Conservation (phyloP, 2,113 vertebrate species). For the Neofelis nebulosa region DNA sequence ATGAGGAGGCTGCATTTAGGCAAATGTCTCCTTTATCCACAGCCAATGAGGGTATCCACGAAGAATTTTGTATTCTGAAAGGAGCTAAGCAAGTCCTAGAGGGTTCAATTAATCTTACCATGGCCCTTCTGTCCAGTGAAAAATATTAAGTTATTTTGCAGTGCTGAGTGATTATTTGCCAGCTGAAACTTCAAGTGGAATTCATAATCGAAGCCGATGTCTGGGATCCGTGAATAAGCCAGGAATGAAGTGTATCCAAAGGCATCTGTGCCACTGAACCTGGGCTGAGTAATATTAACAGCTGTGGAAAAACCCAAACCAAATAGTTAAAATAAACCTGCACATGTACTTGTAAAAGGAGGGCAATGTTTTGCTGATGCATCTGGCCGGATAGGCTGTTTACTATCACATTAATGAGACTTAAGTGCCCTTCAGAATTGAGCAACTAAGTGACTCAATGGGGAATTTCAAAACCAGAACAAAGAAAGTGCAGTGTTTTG, state of each 20-base stretch:
- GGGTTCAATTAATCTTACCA: constrained; percentile 85
- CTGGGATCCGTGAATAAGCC: constrained; percentile 86
- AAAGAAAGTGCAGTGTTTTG: not conserved
- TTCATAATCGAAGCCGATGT: constrained; percentile 88
- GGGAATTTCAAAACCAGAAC: constrained; percentile 19
- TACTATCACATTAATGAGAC: not conserved
- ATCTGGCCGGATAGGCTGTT: constrained; percentile 1
- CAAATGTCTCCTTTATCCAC: not conserved
- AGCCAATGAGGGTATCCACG: not conserved
- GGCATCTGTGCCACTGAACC: constrained; percentile 88
- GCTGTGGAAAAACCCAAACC: constrained; percentile 81
- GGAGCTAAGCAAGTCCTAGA: not conserved
- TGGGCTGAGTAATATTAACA: constrained; percentile 87
- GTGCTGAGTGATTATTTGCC: constrained; percentile 85
- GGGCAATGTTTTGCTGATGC: not conserved
- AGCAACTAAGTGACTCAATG: not conserved
- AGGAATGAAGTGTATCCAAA: constrained; percentile 91
- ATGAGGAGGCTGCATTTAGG: not conserved
- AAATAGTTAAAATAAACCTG: constrained; percentile 59
- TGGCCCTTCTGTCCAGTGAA: constrained; percentile 91
- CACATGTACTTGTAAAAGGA: not conserved
- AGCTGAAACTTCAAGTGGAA: constrained; percentile 91
- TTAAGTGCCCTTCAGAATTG: not conserved
- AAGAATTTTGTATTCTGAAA: not conserved
- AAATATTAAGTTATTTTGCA: constrained; percentile 92